These are phyloP conservation scores for Lepidurus arcticus DNA, from an alignment of 1,140 invertebrate species.

Conservation along the genomic window DNA sequence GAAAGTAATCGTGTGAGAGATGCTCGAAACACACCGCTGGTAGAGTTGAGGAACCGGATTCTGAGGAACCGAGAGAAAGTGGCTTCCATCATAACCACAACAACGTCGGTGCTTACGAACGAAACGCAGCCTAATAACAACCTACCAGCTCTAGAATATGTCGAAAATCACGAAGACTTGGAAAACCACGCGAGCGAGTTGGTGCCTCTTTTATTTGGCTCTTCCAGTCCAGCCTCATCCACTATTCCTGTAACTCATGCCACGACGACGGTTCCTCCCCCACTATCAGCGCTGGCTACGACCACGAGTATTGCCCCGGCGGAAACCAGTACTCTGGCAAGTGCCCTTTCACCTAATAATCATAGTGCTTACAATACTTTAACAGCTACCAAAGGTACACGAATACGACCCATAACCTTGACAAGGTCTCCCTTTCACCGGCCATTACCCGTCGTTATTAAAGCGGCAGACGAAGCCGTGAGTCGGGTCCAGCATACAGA, in stretches of 20 bases:
- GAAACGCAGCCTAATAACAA: background rate
- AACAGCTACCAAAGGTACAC: background rate
- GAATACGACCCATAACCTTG: background rate
- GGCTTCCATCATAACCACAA: background rate
- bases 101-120: background rate
- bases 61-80: conserved; percentile 9
- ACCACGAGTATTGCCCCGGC: background rate
- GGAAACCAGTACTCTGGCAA: background rate
- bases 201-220: background rate
- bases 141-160: background rate
- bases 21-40: background rate
- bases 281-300: background rate
- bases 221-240: background rate
- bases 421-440: conserved; percentile 17
- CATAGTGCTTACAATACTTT: background rate
- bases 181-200: background rate
- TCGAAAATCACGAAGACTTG: conserved; percentile 1
- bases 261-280: background rate
- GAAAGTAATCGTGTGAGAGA: background rate
- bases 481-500: conserved; percentile 12
- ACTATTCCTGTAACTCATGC: background rate
- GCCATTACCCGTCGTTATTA: background rate
- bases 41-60: conserved; percentile 11
- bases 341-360: background rate
- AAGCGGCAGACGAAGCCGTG: background rate